Base-by-base conservation (phyloP, 1,140 invertebrate genomes). In the Chrysopa pallens region DNA sequence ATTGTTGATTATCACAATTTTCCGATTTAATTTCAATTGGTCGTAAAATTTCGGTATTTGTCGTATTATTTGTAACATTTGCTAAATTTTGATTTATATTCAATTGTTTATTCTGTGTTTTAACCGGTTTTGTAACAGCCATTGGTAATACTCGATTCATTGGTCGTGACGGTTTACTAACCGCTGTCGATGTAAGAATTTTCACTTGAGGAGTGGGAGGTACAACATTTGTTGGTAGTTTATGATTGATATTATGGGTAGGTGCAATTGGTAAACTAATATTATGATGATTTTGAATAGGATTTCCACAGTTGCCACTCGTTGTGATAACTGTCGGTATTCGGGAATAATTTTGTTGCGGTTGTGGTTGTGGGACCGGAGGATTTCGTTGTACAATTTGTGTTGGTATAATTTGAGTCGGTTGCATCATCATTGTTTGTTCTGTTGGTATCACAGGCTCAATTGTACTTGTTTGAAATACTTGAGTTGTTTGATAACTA, bases 381-480 rank as follows among this genome's bases (percentile, higher is more conserved):
- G 6, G 29, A 33, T 33, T 33, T 33, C 11, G 42, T 36, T 40
- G 40, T 11, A 8, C 44, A 15, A 8, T 44, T 31, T 38, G 31
- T 13, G 36, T 37, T 9, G 44, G 14, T 23, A 11, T 35, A 6
- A 23, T 39, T 27, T 35, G 38, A 9, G n/a, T 35, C 8, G 28
- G 23, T 8, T 15, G 42, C 39, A 15, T 50, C 44, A 11, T 29
- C 8, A 8, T 29, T 17, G 2, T 40, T 27, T 39, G 14, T 11
- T 17, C 8, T 35, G 17, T 7, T 36, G 29, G n/a, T 38, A 36
- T 72, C 43, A 83, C 74, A 0, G 80, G 81, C 53, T 84, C 79
- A 58, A 84, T 75, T 59, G 84, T 85, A 45, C 80, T 81, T 0
- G 81, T 79, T 65, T 84, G 80, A 54, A 80, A 80, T 29, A 81